Base-by-base conservation (phyloP, 2,888 invertebrate species). In the Apotomis capreana region DNA sequence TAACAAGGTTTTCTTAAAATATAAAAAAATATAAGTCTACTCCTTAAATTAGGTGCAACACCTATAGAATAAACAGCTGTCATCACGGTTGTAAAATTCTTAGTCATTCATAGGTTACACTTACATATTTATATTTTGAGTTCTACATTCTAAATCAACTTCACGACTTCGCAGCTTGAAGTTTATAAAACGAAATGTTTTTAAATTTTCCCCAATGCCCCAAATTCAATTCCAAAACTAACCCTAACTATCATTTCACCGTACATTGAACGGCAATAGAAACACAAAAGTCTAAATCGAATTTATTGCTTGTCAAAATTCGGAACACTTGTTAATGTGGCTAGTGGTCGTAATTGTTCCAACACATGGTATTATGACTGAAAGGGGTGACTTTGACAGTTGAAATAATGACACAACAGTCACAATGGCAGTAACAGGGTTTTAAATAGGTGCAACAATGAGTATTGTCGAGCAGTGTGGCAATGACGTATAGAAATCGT, bases 301-400 rank as follows among this genome's bases (percentile, higher is more conserved):
- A 92, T 92, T 92, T 91, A 91, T 91, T 85, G 86, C 88, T 87
- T 91, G 91, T 90, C 90, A 91, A 88, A 90, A 87, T 85, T 83
- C 81, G 79, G 77, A 40, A 52, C 90, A 91, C 89, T 91, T 90
- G 89, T 89, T 86, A 79, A 80, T 78, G 78, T 78, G 78, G 76
- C 84, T 82, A 82, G 82, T 79, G 79, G 81, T 80, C 84, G 87
- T 91, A 93, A 92, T 93, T 88, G 92, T 82, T 81, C 76, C 78
- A 87, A 89, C 92, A 92, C 92, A 92, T 93, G 92, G 84, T 87
- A 83, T 84, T 85, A 78, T 82, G 80, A 74, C 76, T 77, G 75
- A 73, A 89, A 91, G 91, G 89, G 92, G 92, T 87, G 91, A 81
- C 81, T 69, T 60, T 69, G 83, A 77, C 73, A 74, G 74, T 77